Percentiles rank a stretch among this genome's conserved stretches.
phyloP scores from a whole-genome alignment of 2,888 invertebrate genomes.

The Ditylenchus weischeri region DNA sequence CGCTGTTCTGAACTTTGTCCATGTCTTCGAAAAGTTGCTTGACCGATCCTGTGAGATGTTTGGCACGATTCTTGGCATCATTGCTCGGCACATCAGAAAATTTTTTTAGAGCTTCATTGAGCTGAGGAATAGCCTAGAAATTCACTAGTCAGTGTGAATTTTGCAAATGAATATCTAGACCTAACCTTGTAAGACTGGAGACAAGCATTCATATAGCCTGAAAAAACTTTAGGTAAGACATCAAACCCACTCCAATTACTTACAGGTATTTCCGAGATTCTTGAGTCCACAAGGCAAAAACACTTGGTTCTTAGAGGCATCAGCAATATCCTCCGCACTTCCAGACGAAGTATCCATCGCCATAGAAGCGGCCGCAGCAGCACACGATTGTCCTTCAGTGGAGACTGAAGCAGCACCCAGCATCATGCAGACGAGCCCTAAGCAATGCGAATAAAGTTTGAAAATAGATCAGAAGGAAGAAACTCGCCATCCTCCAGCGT shows the following conservation, averaged over 20 bases:
- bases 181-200: constrained; percentile 34
- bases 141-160: constrained; percentile 71
- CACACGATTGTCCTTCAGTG: too few relatives aligned
- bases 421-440: constrained; percentile 62
- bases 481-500: constrained; percentile 44
- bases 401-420: constrained; percentile 63
- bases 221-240: too few relatives aligned
- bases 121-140: constrained; percentile 61
- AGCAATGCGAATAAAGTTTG: too few relatives aligned
- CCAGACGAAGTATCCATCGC: too few relatives aligned
- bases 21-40: constrained; percentile 19
- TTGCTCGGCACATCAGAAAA: constrained; percentile 61
- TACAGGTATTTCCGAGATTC: constrained; percentile 72
- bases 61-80: constrained; percentile 68
- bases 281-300: constrained; percentile 85
- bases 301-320: constrained; percentile 69
- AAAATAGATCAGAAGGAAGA: constrained; percentile 71
- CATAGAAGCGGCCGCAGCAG: too few relatives aligned
- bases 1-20: not conserved
- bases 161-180: not conserved
- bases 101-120: constrained; percentile 28
- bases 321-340: too few relatives aligned
- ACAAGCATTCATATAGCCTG: constrained; percentile 45
- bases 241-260: too few relatives aligned
- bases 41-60: constrained; percentile 15